These are phyloP conservation scores for Tetranychus piercei DNA, from an alignment of 2,888 invertebrate genomes.

Conservation along the genomic window DNA sequence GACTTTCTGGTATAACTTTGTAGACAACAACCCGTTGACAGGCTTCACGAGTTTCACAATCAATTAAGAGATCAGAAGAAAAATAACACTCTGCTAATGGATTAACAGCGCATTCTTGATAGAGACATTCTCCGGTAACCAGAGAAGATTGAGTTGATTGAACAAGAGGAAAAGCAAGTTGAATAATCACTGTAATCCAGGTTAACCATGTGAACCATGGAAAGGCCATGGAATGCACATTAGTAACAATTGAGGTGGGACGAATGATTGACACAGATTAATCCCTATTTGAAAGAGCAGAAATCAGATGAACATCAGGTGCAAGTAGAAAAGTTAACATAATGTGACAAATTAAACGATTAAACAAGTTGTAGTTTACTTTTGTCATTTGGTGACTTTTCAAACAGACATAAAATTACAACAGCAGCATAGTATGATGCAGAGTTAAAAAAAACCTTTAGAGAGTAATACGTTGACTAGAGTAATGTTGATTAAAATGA, in stretches of 20 bases:
- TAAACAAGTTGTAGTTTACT: too few relatives aligned
- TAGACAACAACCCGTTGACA: not conserved
- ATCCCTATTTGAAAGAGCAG: not conserved
- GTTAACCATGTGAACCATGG: constrained; percentile 1
- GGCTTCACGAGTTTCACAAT: not conserved
- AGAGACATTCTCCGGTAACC: not conserved
- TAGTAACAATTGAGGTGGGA: not conserved
- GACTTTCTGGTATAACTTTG: not conserved
- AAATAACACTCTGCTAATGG: not conserved
- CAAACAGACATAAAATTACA: too few relatives aligned
- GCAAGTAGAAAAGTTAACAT: not conserved
- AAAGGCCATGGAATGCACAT: not conserved
- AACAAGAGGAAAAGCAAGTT: not conserved
- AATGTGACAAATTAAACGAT: not conserved
- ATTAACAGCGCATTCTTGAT: not conserved
- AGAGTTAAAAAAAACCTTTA: too few relatives aligned
- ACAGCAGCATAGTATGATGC: too few relatives aligned
- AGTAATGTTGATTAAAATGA: too few relatives aligned
- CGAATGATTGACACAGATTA: not conserved
- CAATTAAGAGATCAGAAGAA: not conserved
- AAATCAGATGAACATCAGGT: not conserved
- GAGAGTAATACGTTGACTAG: too few relatives aligned
- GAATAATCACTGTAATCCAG: not conserved
- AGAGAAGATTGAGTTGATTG: not conserved
- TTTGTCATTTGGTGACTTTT: too few relatives aligned